Conservation (phyloP, 1,140 invertebrate species). For the Colletes latitarsis region DNA sequence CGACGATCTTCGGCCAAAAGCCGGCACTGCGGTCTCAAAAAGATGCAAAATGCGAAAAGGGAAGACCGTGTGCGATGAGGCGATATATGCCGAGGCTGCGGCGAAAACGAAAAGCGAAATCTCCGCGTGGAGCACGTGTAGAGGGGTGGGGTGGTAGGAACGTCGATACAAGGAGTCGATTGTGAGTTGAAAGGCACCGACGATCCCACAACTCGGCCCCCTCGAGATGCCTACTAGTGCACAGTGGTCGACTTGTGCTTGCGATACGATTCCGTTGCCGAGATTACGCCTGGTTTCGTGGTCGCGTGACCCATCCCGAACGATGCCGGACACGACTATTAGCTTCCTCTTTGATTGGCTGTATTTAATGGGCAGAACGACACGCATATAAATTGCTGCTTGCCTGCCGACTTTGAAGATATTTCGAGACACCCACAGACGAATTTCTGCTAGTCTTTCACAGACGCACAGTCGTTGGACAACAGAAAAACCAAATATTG, state of each 20-base stretch:
- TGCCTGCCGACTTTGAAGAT: constrained; percentile 77
- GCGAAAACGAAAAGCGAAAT: constrained; percentile 75
- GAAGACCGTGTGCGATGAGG: constrained; percentile 72
- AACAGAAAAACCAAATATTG: too few species aligned
- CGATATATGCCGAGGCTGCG: constrained; percentile 68
- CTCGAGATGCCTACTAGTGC: constrained; percentile 62
- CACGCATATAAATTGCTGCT: constrained; percentile 79
- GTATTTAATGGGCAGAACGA: constrained; percentile 79
- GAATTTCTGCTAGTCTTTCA: background rate
- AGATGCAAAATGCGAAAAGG: background rate
- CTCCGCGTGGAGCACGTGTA: constrained; percentile 20
- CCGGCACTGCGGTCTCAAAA: background rate
- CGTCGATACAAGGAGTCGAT: constrained; percentile 79
- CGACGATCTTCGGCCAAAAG: background rate
- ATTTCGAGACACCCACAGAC: constrained; percentile 71
- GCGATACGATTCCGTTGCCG: constrained; percentile 77
- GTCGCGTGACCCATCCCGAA: constrained; percentile 64
- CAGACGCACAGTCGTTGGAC: too few species aligned
- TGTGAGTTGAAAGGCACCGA: constrained; percentile 76
- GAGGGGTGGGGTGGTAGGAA: constrained; percentile 1
- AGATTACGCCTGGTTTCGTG: constrained; percentile 73
- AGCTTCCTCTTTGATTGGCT: constrained; percentile 79
- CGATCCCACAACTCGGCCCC: constrained; percentile 60
- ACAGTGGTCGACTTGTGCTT: constrained; percentile 77
- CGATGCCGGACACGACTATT: constrained; percentile 71